Percentiles rank a stretch among this genome's conserved stretches.
Evolutionary conservation across 2,113 vertebrate species (phyloP).

Genomic region (Elachura formosa): DNA sequence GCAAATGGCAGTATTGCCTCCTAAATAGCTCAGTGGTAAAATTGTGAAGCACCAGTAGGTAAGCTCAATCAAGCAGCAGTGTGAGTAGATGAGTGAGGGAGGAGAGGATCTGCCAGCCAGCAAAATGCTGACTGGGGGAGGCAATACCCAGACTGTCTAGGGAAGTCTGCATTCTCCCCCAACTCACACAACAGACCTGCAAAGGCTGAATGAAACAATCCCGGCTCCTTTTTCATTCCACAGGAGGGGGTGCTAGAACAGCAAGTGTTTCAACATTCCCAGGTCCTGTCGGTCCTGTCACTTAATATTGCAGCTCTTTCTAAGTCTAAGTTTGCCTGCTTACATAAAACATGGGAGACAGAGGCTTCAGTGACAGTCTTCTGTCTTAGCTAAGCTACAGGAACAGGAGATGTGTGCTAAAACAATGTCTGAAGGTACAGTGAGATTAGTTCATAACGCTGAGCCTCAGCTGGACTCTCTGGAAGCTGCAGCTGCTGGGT

Average conservation of each 20-base stretch:
- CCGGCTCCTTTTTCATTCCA: background rate
- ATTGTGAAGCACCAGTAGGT: background rate
- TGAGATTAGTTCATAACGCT: conserved; percentile 37
- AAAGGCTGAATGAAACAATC: background rate
- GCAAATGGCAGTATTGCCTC: background rate
- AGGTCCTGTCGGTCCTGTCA: background rate
- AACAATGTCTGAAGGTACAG: conserved; percentile 31
- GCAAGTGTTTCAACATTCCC: background rate
- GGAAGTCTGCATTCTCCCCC: background rate
- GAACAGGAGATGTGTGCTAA: background rate
- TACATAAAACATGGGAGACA: background rate
- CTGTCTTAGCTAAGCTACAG: background rate
- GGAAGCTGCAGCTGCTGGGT: conserved; percentile 44
- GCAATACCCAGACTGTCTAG: background rate
- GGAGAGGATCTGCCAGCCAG: background rate
- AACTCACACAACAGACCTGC: background rate
- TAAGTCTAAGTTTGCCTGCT: background rate
- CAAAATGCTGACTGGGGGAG: background rate
- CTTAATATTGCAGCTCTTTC: background rate
- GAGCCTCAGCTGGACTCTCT: conserved; percentile 44
- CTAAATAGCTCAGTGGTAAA: background rate
- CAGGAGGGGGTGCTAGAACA: background rate
- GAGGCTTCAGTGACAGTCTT: background rate
- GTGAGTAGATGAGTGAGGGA: background rate
- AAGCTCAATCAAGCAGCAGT: background rate